These are phyloP conservation scores for Neodon shergylaensis DNA, from an alignment of 2,113 vertebrate species.

Conservation along the genomic window DNA sequence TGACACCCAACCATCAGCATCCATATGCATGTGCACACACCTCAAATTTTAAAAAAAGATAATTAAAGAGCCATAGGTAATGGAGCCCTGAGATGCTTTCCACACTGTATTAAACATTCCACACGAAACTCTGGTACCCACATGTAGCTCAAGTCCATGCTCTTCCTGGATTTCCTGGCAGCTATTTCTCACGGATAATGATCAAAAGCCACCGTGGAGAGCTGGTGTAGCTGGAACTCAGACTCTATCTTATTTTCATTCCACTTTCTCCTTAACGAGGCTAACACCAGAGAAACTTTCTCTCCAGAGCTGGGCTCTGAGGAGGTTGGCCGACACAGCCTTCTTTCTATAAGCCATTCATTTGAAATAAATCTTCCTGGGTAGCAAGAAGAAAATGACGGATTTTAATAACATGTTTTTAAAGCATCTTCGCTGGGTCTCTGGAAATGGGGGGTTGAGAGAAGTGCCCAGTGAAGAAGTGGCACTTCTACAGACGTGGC, in stretches of 20 bases:
- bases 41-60: background rate
- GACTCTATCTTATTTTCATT: slow-evolving; percentile 40
- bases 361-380: slow-evolving; percentile 31
- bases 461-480: background rate
- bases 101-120: background rate
- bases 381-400: background rate
- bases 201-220: background rate
- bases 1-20: background rate
- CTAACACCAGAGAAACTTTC: background rate
- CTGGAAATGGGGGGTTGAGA: background rate
- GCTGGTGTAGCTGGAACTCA: background rate
- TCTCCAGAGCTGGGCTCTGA: slow-evolving; percentile 11
- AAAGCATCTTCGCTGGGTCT: background rate
- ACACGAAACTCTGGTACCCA: background rate
- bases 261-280: background rate
- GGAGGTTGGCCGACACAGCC: background rate
- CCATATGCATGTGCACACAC: background rate
- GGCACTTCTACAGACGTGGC: background rate
- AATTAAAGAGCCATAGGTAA: background rate
- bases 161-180: background rate
- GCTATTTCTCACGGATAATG: background rate
- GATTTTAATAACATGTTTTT: background rate
- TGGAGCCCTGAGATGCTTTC: background rate
- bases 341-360: background rate
- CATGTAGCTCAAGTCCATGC: background rate